Base-by-base conservation (phyloP, 2,888 invertebrate species). In the Aphidoletes aphidimyza region DNA sequence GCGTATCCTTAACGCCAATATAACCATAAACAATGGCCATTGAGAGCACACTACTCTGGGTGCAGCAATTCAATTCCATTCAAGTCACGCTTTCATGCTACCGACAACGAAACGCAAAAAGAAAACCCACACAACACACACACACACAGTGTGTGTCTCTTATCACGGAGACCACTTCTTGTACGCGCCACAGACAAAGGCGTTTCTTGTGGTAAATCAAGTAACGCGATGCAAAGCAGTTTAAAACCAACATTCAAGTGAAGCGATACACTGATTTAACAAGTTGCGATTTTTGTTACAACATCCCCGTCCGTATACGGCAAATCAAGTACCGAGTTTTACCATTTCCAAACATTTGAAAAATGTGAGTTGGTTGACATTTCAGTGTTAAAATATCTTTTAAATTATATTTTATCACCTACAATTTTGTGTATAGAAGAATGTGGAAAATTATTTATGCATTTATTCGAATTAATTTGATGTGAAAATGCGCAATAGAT, bases 331-430 rank as follows among this genome's bases (percentile, higher is more conserved):
- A n/a, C n/a, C n/a, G n/a, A 26, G 34, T 34, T 69, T 9, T 69
- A 0, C 34, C 11, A 69, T 69, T n/a, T n/a, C n/a, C n/a, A n/a
- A n/a, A n/a, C n/a, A n/a, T n/a, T n/a, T 69, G 69, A 34, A 69
- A 26, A 69, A 69, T 69, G 69, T 69, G n/a, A 69, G 69, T 69
- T 69, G 26, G 19, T 26, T n/a, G n/a, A n/a, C n/a, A n/a, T n/a
- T n/a, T n/a, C n/a, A n/a, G n/a, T n/a, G n/a, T n/a, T n/a, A n/a
- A n/a, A n/a, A n/a, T n/a, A n/a, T n/a, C n/a, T n/a, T n/a, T n/a
- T n/a, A n/a, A n/a, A n/a, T n/a, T n/a, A n/a, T n/a, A n/a, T n/a
- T n/a, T n/a, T n/a, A n/a, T n/a, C n/a, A n/a, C n/a, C n/a, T n/a
- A n/a, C n/a, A n/a, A n/a, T n/a, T n/a, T 42, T 42, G 42, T 42